These are phyloP conservation scores for Drosophila tanythrix DNA, from an alignment of 2,888 invertebrate species.

Conservation along the genomic window DNA sequence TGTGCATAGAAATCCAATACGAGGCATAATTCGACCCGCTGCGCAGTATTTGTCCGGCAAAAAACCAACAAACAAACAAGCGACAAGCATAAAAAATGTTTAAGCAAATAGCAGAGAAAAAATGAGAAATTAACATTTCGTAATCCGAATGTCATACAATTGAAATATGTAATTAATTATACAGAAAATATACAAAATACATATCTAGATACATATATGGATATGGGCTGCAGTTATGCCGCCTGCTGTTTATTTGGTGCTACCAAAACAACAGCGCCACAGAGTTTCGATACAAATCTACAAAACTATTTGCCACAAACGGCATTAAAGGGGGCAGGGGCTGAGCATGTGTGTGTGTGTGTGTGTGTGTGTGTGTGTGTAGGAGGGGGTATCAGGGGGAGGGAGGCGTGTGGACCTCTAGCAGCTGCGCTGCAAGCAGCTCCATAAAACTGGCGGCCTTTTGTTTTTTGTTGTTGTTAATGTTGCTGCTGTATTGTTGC, in stretches of 20 bases:
- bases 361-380: background rate
- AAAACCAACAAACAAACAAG: constrained; percentile 22
- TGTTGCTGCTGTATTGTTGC: constrained; percentile 57
- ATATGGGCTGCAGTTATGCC: constrained; percentile 57
- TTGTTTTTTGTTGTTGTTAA: constrained; percentile 45
- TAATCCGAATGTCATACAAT: constrained; percentile 77
- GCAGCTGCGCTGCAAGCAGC: constrained; percentile 50
- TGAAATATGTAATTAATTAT: constrained; percentile 72
- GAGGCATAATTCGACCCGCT: constrained; percentile 32
- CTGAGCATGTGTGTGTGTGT: background rate
- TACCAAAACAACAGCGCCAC: constrained; percentile 59
- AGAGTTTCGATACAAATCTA: constrained; percentile 70
- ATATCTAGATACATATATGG: constrained; percentile 44
- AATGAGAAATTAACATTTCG: constrained; percentile 58
- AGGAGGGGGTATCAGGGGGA: background rate
- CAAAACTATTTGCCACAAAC: constrained; percentile 76
- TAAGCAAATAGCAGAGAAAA: constrained; percentile 32
- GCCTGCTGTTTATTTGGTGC: constrained; percentile 77
- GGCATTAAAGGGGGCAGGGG: background rate
- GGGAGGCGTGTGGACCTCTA: constrained; percentile 41
- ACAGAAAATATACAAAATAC: constrained; percentile 32
- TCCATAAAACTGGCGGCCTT: constrained; percentile 54
- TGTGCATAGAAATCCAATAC: constrained; percentile 47
- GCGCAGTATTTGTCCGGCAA: constrained; percentile 38
- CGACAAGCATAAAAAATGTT: constrained; percentile 44